Evolutionary conservation across 1,140 invertebrate genomes (phyloP), one percentile per base, ranked within the genome.

Genomic region (Mycetomoellerius zeteki): DNA sequence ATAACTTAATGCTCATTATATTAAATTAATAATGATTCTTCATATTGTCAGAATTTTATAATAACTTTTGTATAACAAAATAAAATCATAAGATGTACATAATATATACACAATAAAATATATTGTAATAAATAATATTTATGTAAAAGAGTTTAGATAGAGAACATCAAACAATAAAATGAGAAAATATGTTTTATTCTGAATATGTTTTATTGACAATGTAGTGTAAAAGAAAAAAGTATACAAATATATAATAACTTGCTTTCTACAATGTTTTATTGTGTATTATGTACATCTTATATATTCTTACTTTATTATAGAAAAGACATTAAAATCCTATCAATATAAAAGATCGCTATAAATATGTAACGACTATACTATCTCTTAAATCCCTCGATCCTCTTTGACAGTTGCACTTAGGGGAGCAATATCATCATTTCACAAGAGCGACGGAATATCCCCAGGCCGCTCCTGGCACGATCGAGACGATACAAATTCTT

Each of bases 401-500:
- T 67, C 14, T n/a, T 37, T 47, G 69, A 73, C 43, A 21, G 12
- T 73, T 14, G 56, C n/a, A 73, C 80, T 73, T 84, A 50, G 7
- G 54, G 21, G 24, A 84, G 69, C 43, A 84, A 84, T 84, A 75
- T 73, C 54, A 50, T 81, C 52, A 52, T 73, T 84, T 14, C 14
- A 43, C 21, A n/a, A 50, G 27, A 5, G 14, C 33, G 54, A 73
- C 33, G n/a, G 24, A 73, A 27, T 60, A 60, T 84, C 19, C 21
- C 14, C 47, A 43, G 54, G n/a, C 33, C 12, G 12, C 5, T 62
- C 80, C 52, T 43, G 19, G 19, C 33, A 56, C 33, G 52, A 60
- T 75, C 69, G 27, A 60, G 7, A 62, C 54, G 54, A 84, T 60
- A 84, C 24, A 84, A 37, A 33, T 69, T 50, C 69, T 69, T 84